These are phyloP conservation scores for Phymanthus crucifer DNA, from an alignment of 92 coral and sea anemone species.

Conservation along the genomic window DNA sequence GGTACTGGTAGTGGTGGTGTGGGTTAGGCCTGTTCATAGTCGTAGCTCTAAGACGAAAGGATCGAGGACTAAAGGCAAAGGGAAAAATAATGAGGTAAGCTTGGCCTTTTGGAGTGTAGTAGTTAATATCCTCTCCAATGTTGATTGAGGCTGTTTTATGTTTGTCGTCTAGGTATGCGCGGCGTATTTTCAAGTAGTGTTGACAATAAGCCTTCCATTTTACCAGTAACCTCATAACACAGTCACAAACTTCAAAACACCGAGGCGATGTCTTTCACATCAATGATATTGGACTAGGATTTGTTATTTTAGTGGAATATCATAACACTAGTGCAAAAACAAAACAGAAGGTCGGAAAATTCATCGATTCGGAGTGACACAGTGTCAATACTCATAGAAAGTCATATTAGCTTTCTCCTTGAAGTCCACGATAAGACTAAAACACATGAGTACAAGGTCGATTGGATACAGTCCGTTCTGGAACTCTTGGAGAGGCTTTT, in stretches of 20 bases:
- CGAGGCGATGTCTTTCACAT: not conserved
- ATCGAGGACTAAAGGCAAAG: not conserved
- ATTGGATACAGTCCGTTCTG: not conserved
- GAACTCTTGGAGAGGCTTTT: not conserved
- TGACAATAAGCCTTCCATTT: not conserved
- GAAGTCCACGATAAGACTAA: not conserved
- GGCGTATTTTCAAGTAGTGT: not conserved
- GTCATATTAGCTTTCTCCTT: not conserved
- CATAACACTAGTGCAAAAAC: not conserved
- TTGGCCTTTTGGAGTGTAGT: not conserved
- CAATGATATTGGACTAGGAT: not conserved
- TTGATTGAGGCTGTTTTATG: conserved; percentile 2
- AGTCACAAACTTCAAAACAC: not conserved
- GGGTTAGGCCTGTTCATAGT: not conserved
- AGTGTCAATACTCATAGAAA: not conserved
- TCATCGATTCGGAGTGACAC: not conserved
- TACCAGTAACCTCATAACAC: not conserved
- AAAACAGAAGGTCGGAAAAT: conserved; percentile 5
- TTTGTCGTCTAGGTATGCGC: conserved; percentile 3
- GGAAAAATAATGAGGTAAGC: not conserved
- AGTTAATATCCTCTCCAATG: not conserved
- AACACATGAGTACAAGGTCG: not conserved
- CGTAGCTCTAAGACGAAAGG: not conserved
- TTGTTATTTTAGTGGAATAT: not conserved
- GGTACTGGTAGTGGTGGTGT: not conserved